Percentiles rank a stretch among this genome's conserved stretches.
Conservation (phyloP, 2,888 invertebrate species). For the Cheilosia soror region DNA sequence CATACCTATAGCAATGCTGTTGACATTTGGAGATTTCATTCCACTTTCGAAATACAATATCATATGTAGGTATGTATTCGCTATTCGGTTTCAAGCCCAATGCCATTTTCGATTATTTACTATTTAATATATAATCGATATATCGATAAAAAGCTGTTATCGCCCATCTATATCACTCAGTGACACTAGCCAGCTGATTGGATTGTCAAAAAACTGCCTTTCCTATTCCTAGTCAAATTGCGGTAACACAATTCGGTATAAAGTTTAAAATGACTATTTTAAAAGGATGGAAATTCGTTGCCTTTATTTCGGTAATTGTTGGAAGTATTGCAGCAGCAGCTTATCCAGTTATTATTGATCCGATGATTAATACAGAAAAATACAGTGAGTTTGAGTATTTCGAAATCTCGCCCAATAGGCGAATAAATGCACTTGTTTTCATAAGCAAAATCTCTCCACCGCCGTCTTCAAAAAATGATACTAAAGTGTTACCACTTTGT, state of each 20-base stretch:
- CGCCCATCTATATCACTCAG: background rate
- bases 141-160: background rate
- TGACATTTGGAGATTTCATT: no score
- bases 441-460: constrained; percentile 30
- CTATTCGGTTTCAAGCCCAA: no score
- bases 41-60: no score
- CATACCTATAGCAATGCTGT: no score
- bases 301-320: constrained; percentile 85
- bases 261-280: constrained; percentile 79
- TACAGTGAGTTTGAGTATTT: constrained; percentile 81
- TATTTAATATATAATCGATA: no score
- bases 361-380: constrained; percentile 86
- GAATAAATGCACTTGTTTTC: constrained; percentile 25
- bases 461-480: constrained; percentile 18
- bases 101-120: no score
- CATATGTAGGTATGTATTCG: no score
- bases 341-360: constrained; percentile 87
- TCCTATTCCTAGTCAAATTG: background rate
- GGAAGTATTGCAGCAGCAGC: constrained; percentile 85
- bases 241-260: background rate
- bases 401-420: background rate
- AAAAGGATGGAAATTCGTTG: constrained; percentile 86
- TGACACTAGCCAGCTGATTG: constrained; percentile 41
- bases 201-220: constrained; percentile 40
- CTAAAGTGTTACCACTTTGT: constrained; percentile 26